Conservation (phyloP, 2,797 vertebrate genomes). For the Chrosomus eos region DNA sequence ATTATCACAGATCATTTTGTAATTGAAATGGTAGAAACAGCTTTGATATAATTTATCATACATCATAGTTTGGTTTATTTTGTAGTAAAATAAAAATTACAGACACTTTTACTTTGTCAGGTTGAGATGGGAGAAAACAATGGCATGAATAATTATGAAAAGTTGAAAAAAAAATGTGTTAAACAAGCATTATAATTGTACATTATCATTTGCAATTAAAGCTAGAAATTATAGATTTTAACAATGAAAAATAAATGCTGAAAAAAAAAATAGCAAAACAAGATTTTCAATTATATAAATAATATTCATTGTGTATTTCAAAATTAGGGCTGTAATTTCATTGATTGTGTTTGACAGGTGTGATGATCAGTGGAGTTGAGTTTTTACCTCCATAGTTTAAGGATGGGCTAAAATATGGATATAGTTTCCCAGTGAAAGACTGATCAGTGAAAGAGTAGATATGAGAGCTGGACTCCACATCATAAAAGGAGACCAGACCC, state of each 20-base stretch:
- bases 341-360: too few relatives aligned
- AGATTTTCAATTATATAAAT: background rate
- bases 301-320: background rate
- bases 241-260: background rate
- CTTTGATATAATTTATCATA: background rate
- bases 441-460: too few relatives aligned
- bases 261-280: too few relatives aligned
- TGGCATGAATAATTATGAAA: background rate
- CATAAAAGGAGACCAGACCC: too few relatives aligned
- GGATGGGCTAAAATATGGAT: rapidly evolving
- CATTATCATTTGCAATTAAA: too few relatives aligned
- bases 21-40: background rate
- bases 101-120: background rate
- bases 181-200: background rate
- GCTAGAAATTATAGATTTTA: background rate
- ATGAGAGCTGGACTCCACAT: too few relatives aligned
- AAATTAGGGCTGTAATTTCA: too few relatives aligned
- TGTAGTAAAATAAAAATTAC: background rate
- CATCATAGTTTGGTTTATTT: background rate
- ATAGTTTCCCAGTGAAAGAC: too few relatives aligned
- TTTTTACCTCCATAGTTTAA: rapidly evolving
- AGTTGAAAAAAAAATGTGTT: background rate
- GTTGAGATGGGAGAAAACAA: background rate
- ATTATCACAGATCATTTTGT: background rate
- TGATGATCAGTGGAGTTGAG: too few relatives aligned